Evolutionary conservation across 2,113 vertebrate species (phyloP).

Genomic region (Rhinichthys klamathensis): DNA sequence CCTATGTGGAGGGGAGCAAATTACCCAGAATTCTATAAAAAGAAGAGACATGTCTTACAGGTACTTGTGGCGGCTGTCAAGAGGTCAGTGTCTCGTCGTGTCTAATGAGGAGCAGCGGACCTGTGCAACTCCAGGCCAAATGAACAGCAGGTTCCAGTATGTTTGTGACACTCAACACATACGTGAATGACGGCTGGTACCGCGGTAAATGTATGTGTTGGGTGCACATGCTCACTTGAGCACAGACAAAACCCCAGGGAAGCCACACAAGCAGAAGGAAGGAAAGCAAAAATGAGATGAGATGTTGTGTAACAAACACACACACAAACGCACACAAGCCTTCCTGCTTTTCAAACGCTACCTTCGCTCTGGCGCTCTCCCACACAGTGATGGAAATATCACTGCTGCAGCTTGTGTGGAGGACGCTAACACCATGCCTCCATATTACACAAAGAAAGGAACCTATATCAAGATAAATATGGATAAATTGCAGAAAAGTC

Average conservation of each 20-base stretch:
- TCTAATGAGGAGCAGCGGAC: conserved; percentile 23
- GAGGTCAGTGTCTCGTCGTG: conserved; percentile 21
- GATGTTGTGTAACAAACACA: conserved; percentile 15
- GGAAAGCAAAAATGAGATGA: conserved; percentile 1
- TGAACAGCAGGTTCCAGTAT: conserved; percentile 3
- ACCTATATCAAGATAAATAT: background rate
- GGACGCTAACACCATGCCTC: background rate
- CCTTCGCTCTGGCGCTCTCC: conserved; percentile 42
- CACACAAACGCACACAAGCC: conserved; percentile 22
- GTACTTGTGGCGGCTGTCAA: conserved; percentile 3
- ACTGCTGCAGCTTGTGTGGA: conserved; percentile 39
- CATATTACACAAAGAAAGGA: background rate
- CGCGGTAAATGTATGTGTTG: conserved; percentile 17
- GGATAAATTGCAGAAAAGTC: background rate
- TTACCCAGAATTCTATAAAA: conserved; percentile 26
- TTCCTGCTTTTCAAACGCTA: conserved; percentile 56
- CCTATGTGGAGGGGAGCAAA: conserved; percentile 1
- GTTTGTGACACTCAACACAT: conserved; percentile 37
- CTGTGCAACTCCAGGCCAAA: conserved; percentile 18
- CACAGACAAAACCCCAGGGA: conserved; percentile 26
- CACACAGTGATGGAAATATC: conserved; percentile 42
- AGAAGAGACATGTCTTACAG: conserved; percentile 13
- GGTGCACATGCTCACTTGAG: conserved; percentile 33
- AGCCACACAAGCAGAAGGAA: background rate
- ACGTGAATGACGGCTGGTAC: conserved; percentile 40